Evolutionary conservation across 2,797 vertebrate species (phyloP).

Genomic region (Ambastaia sidthimunki): DNA sequence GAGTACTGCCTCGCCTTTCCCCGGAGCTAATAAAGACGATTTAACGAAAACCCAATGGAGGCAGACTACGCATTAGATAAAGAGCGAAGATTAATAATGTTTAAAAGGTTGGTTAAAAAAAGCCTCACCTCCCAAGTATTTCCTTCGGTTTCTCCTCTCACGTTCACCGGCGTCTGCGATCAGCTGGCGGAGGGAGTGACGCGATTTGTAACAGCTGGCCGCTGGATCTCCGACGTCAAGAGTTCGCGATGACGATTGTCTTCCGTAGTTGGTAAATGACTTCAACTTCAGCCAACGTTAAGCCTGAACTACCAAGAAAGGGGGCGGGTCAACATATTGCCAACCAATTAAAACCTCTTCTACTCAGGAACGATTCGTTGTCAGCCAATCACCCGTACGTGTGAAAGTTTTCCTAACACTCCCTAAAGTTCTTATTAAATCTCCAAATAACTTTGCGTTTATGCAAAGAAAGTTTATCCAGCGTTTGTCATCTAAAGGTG

Average conservation of each 20-base stretch:
- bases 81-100: background rate
- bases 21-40: conserved; percentile 33
- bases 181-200: conserved; percentile 91
- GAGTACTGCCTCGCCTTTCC: conserved; percentile 44
- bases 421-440: conserved; percentile 33
- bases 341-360: conserved; percentile 20
- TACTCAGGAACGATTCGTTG: conserved; percentile 30
- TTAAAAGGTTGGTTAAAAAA: background rate
- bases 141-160: conserved; percentile 23
- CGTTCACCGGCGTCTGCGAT: conserved; percentile 77
- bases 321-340: conserved; percentile 8
- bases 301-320: background rate
- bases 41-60: background rate
- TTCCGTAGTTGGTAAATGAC: conserved; percentile 25
- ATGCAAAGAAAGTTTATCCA: background rate
- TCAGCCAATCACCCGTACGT: conserved; percentile 44
- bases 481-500: background rate
- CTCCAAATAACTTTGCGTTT: background rate
- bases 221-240: conserved; percentile 73
- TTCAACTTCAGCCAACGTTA: conserved; percentile 24
- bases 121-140: conserved; percentile 39
- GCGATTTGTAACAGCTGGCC: conserved; percentile 70
- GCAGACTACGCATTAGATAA: background rate
- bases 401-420: conserved; percentile 48
- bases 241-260: conserved; percentile 67